Percentiles rank a stretch among this genome's conserved stretches.
These are phyloP conservation scores for Antechinus stuartii DNA, from an alignment of 2,113 vertebrate genomes.

Conservation along the genomic window DNA sequence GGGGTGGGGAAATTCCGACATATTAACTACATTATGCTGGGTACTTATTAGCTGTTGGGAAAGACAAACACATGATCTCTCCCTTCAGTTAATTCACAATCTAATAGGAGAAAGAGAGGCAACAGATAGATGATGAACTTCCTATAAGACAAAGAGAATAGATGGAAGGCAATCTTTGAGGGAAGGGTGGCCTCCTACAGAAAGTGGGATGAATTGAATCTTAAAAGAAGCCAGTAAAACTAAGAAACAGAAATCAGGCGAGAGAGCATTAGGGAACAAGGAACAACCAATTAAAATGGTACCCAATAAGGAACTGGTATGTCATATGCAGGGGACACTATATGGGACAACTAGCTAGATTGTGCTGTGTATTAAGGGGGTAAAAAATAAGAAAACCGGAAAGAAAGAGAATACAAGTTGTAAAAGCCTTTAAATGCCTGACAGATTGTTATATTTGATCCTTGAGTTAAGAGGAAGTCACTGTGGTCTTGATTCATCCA, in stretches of 20 bases:
- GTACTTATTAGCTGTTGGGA: no score
- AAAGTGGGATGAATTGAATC: no score
- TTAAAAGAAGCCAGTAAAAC: background rate
- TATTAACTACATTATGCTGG: no score
- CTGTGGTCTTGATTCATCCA: background rate
- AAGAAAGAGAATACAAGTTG: background rate
- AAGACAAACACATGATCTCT: no score
- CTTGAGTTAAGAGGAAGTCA: background rate
- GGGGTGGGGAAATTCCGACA: no score
- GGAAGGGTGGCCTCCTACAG: no score
- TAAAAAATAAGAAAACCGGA: background rate
- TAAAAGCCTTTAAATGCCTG: background rate
- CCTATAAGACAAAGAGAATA: no score
- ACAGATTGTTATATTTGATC: background rate
- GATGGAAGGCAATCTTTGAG: background rate
- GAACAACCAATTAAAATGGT: background rate
- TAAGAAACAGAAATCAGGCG: background rate
- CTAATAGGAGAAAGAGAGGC: no score
- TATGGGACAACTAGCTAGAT: background rate
- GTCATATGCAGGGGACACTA: background rate
- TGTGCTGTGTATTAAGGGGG: accelerated
- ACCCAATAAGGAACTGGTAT: background rate
- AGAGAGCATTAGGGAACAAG: background rate
- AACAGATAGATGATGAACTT: no score
- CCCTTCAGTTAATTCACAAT: no score